These are phyloP conservation scores for Pandemis cinnamomeana DNA, from an alignment of 2,888 invertebrate genomes.

Conservation along the genomic window DNA sequence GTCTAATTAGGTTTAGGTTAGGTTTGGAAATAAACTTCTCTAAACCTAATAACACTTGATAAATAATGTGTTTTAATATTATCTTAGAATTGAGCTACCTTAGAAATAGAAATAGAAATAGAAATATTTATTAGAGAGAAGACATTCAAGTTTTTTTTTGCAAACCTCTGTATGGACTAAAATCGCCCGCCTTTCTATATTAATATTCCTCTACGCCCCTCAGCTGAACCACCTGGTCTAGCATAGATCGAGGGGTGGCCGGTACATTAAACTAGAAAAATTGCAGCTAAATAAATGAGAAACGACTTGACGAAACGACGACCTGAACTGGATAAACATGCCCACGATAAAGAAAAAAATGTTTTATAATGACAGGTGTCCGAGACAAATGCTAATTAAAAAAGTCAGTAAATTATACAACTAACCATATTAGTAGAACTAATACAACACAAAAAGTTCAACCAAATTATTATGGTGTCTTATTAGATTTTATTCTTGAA, in stretches of 20 bases:
- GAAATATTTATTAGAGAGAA: too few relatives aligned
- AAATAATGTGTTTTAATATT: neutral
- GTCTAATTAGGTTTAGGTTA: neutral
- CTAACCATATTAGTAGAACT: neutral
- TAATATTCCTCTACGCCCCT: conserved; percentile 13
- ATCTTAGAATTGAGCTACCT: neutral
- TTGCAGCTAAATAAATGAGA: neutral
- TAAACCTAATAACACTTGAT: too few relatives aligned
- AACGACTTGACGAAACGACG: neutral
- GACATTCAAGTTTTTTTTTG: neutral
- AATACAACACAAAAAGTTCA: neutral
- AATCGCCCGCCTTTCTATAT: neutral
- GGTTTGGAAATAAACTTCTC: neutral
- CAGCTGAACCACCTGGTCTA: conserved; percentile 57
- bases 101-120: too few relatives aligned
- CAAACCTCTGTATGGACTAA: neutral
- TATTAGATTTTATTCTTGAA: neutral
- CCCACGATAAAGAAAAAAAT: neutral
- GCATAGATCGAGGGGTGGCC: conserved; percentile 49
- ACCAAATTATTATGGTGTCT: neutral
- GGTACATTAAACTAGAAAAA: conserved; percentile 8
- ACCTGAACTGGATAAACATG: neutral
- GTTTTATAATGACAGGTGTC: conserved; percentile 10
- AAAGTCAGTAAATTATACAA: neutral
- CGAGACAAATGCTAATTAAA: neutral